Evolutionary conservation across 1,140 invertebrate species (phyloP).

Genomic region (Himalopsyche phryganea): DNA sequence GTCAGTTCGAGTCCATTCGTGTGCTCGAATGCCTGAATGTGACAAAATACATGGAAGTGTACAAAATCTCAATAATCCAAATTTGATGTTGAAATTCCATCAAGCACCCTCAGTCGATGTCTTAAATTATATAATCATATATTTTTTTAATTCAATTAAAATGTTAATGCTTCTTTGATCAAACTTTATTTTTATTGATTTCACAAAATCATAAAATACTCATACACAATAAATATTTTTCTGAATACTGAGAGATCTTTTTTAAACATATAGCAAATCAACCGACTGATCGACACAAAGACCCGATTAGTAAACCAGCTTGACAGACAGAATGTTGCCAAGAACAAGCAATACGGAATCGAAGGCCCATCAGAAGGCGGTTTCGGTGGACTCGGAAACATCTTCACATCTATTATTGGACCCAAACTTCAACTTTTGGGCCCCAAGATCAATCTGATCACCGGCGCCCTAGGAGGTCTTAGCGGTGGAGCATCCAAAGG

Average conservation of each 20-base stretch:
- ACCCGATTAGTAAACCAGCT: conserved; percentile 63
- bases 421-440: conserved; percentile 52
- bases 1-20: too few relatives aligned
- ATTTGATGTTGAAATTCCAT: too few relatives aligned
- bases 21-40: too few relatives aligned
- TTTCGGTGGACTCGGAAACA: conserved; percentile 43
- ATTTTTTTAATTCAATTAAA: too few relatives aligned
- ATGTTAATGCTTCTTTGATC: too few relatives aligned
- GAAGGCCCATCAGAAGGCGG: conserved; percentile 52
- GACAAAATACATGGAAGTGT: too few relatives aligned
- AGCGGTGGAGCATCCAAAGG: conserved; percentile 52
- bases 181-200: too few relatives aligned
- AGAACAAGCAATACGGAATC: conserved; percentile 72
- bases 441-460: conserved; percentile 59
- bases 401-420: conserved; percentile 48
- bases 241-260: conserved; percentile 3
- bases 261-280: conserved; percentile 63
- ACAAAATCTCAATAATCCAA: too few relatives aligned
- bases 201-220: too few relatives aligned
- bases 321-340: conserved; percentile 66
- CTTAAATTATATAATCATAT: too few relatives aligned
- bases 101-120: too few relatives aligned
- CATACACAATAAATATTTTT: too few relatives aligned
- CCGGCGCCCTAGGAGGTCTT: conserved; percentile 53
- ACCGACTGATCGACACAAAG: conserved; percentile 71